A percentile compares a stretch with the other conserved stretches of the same genome.
phyloP scores from a whole-genome alignment of 1,140 invertebrate genomes.

The Drosophila murphyi region DNA sequence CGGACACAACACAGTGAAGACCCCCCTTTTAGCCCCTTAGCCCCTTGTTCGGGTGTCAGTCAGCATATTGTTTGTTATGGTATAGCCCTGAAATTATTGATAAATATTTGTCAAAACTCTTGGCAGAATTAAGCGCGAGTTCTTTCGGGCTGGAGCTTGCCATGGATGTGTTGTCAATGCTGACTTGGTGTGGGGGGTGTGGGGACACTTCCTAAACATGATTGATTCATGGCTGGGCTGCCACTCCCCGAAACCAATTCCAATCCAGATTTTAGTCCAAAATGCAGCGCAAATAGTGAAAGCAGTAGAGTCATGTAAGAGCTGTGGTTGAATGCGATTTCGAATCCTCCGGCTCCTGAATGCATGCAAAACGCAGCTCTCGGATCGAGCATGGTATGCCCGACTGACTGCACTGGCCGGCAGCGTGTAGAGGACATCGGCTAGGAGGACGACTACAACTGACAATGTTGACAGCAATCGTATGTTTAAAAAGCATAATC shows the following conservation, averaged over 20 bases:
- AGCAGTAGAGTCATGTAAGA: slow-evolving; percentile 46
- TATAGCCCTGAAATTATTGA: slow-evolving; percentile 71
- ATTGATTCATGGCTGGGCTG: slow-evolving; percentile 70
- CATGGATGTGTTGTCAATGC: slow-evolving; percentile 19
- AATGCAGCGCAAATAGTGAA: slow-evolving; percentile 56
- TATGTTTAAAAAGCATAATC: slow-evolving; percentile 83
- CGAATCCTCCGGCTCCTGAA: slow-evolving; percentile 22
- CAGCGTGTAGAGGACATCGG: slow-evolving; percentile 16
- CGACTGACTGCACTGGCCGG: not conserved
- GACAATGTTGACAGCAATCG: slow-evolving; percentile 81
- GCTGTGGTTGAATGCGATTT: slow-evolving; percentile 35
- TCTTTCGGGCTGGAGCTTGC: slow-evolving; percentile 5
- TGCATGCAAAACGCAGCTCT: slow-evolving; percentile 39
- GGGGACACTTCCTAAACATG: slow-evolving; percentile 55
- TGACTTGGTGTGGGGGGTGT: not conserved
- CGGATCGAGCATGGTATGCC: slow-evolving; percentile 38
- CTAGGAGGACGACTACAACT: slow-evolving; percentile 57
- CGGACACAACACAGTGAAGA: slow-evolving; percentile 33
- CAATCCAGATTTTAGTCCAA: slow-evolving; percentile 22
- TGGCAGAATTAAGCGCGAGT: slow-evolving; percentile 67
- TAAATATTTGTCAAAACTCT: slow-evolving; percentile 78
- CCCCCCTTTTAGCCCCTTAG: not conserved
- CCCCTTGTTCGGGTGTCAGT: slow-evolving; percentile 49
- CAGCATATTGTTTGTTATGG: slow-evolving; percentile 58
- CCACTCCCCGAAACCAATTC: slow-evolving; percentile 21